Conservation (phyloP, 2,888 invertebrate genomes). For the Dastarcus helophoroides region DNA sequence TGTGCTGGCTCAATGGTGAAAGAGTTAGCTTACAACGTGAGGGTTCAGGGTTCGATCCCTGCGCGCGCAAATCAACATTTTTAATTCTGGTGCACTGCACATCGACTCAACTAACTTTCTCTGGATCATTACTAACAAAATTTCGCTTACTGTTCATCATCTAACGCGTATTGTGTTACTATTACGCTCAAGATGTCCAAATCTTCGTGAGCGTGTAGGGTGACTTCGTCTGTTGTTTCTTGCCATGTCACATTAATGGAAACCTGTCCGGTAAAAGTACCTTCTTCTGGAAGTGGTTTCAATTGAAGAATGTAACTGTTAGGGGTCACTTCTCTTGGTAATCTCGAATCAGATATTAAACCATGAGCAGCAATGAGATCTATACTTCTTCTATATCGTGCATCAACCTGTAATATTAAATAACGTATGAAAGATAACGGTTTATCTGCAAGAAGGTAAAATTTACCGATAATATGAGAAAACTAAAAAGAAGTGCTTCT, state of each 20-base stretch:
- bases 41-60: no score
- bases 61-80: no score
- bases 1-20: no score
- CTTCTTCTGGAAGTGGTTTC: conserved; percentile 53
- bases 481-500: no score
- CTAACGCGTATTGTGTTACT: conserved; percentile 20
- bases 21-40: no score
- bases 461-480: no score
- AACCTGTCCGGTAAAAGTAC: conserved; percentile 55
- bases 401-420: conserved; percentile 14
- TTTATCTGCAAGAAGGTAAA: no score
- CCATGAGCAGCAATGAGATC: conserved; percentile 59
- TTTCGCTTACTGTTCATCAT: conserved; percentile 20
- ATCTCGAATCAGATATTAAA: conserved; percentile 49
- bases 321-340: conserved; percentile 53
- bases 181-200: conserved; percentile 43
- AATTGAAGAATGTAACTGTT: conserved; percentile 54
- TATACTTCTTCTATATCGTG: conserved; percentile 43
- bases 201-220: conserved; percentile 54
- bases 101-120: no score
- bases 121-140: no score
- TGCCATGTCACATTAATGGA: conserved; percentile 58
- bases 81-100: no score
- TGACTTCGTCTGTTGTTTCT: conserved; percentile 48
- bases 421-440: no score